Base-by-base conservation (phyloP, 2,888 invertebrate genomes). In the Xiphydria camelus region DNA sequence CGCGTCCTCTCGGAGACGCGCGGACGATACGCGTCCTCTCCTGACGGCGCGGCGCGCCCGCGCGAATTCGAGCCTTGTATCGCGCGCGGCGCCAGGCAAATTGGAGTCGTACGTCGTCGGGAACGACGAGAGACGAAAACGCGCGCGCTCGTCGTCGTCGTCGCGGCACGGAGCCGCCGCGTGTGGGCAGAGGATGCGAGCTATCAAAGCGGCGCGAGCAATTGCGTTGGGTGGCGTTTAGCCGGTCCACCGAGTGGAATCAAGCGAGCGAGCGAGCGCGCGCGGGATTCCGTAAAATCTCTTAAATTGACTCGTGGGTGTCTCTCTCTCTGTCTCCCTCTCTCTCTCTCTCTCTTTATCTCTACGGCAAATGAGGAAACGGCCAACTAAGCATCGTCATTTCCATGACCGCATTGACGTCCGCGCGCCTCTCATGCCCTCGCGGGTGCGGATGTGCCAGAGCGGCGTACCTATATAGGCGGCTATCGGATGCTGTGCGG, bases 291-390 rank as follows among this genome's bases (percentile, higher is more conserved):
- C 70, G 64, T 54, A 69, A 73, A 73, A 72, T 72, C 72, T 66
- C 59, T 60, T 65, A 65, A 73, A 73, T 68, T 69, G 61, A 67
- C 62, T 66, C 59, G 73, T 73, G 72, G 72, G 73, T 73, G 73
- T 71, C 64, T 52, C 49, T 49, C 51, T n/a, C 25, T 47, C 47
- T 50, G 14, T 20, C 36, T 20, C 48, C 49, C n/a, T n/a, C n/a
- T n/a, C n/a, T n/a, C n/a, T n/a, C n/a, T n/a, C n/a, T n/a, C n/a
- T n/a, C n/a, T n/a, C n/a, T n/a, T n/a, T n/a, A n/a, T n/a, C n/a
- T n/a, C n/a, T n/a, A n/a, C 57, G 50, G 48, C 57, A 73, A 73
- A 72, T 73, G 70, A 71, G 73, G 73, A 73, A 73, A 70, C 61
- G 58, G 61, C 65, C 64, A 70, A 70, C 69, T 70, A 70, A n/a